Conservation (phyloP, 1,140 invertebrate species). For the Periplaneta americana region DNA sequence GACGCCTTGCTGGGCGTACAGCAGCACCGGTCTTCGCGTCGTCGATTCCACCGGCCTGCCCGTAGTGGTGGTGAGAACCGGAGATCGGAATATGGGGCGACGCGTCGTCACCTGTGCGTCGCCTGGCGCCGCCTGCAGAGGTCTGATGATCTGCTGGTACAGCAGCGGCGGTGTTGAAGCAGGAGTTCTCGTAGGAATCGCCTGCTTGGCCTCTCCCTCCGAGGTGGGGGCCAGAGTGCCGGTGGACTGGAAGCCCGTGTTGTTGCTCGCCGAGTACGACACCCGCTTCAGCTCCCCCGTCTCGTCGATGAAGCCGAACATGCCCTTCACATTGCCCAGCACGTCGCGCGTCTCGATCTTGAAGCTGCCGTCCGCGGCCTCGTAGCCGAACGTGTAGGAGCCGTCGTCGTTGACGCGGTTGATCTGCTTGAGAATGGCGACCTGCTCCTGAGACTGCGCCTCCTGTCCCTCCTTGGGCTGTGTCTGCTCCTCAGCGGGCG, state of each 20-base stretch:
- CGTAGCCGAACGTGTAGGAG: conserved; percentile 79
- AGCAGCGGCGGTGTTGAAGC: not conserved
- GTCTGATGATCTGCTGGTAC: conserved; percentile 9
- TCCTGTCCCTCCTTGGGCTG: not conserved
- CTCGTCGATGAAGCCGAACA: conserved; percentile 78
- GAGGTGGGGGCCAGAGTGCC: not conserved
- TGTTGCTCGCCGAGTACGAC: conserved; percentile 65
- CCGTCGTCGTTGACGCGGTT: conserved; percentile 76
- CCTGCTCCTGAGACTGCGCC: conserved; percentile 30
- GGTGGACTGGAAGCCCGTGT: conserved; percentile 42
- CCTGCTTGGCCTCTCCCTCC: not conserved
- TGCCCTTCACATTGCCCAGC: conserved; percentile 76
- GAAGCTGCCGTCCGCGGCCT: conserved; percentile 76
- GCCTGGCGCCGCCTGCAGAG: too few relatives aligned
- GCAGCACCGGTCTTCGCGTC: not conserved
- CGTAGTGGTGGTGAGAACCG: not conserved
- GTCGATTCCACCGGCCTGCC: not conserved
- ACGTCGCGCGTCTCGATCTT: conserved; percentile 79
- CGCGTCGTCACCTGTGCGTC: not conserved
- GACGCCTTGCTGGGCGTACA: not conserved
- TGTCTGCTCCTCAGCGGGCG: not conserved
- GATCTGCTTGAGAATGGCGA: conserved; percentile 67
- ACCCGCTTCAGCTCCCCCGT: conserved; percentile 75
- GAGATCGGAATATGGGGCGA: not conserved
- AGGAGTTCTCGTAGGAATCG: not conserved